These are phyloP conservation scores for Riptortus pedestris DNA, from an alignment of 1,140 invertebrate genomes.

Conservation along the genomic window DNA sequence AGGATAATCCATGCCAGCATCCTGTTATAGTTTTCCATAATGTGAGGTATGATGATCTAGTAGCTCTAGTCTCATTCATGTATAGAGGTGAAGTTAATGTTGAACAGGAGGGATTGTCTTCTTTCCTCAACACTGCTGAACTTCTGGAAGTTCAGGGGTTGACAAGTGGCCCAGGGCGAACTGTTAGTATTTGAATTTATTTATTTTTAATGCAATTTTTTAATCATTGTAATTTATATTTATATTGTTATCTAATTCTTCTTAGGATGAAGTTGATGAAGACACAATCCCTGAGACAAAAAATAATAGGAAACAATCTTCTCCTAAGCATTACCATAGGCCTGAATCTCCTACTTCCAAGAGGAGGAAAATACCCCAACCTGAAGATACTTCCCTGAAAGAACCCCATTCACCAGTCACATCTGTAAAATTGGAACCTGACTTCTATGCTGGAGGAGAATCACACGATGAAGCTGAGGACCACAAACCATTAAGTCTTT, in stretches of 20 bases:
- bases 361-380: neutral
- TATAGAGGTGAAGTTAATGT: slow-evolving; percentile 61
- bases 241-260: neutral
- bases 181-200: neutral
- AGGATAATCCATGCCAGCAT: slow-evolving; percentile 73
- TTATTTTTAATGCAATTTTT: neutral
- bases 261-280: slow-evolving; percentile 1
- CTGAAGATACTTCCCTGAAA: neutral
- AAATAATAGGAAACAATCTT: slow-evolving; percentile 8
- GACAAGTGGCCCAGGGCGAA: slow-evolving; percentile 37
- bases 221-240: neutral
- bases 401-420: neutral
- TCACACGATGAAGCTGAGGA: neutral
- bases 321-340: slow-evolving; percentile 12
- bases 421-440: neutral
- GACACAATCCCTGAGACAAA: neutral
- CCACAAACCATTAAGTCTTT: slow-evolving; percentile 12
- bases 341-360: slow-evolving; percentile 21
- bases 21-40: slow-evolving; percentile 78
- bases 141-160: slow-evolving; percentile 53
- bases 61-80: slow-evolving; percentile 74
- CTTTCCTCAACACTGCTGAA: slow-evolving; percentile 53
- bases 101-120: slow-evolving; percentile 49
- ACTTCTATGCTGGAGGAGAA: slow-evolving; percentile 2
- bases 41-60: slow-evolving; percentile 68